Percentiles rank a stretch among this genome's conserved stretches.
These are phyloP conservation scores for Hoplias malabaricus DNA, from an alignment of 2,113 vertebrate species.

Conservation along the genomic window DNA sequence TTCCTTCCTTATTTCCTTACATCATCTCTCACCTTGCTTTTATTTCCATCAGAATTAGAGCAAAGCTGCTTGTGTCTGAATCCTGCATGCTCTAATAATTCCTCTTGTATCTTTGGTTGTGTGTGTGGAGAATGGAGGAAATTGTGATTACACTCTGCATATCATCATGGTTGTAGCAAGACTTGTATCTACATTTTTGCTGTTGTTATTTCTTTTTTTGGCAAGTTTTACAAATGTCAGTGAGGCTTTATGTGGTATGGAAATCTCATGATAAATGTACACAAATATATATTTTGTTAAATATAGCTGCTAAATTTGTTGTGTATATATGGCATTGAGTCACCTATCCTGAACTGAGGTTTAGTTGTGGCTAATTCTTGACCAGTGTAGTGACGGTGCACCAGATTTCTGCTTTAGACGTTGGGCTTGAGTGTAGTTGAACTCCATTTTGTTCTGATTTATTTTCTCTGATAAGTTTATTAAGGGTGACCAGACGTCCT, in stretches of 20 bases:
- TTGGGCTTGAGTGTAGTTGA: neutral
- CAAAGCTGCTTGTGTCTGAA: conserved; percentile 32
- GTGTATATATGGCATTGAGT: neutral
- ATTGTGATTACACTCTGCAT: too few relatives aligned
- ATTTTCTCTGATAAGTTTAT: neutral
- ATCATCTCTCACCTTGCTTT: neutral
- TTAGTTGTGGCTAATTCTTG: neutral
- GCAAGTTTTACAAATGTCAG: too few relatives aligned
- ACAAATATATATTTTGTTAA: too few relatives aligned
- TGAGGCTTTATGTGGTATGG: too few relatives aligned
- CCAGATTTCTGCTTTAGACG: neutral
- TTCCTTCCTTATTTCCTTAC: neutral
- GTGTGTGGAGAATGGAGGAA: neutral
- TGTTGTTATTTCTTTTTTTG: too few relatives aligned
- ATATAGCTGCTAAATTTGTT: too few relatives aligned
- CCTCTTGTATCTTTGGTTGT: conserved; percentile 30
- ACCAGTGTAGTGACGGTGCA: neutral
- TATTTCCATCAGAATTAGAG: neutral
- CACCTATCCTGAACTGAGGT: neutral
- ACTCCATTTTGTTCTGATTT: neutral
- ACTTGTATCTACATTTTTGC: too few relatives aligned
- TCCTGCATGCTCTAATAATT: conserved; percentile 46
- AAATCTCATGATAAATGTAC: too few relatives aligned
- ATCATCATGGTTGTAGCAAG: too few relatives aligned
- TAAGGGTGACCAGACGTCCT: too few relatives aligned